These are phyloP conservation scores for Drosophila pseudotalamancana DNA, from an alignment of 2,888 invertebrate genomes.

Conservation along the genomic window DNA sequence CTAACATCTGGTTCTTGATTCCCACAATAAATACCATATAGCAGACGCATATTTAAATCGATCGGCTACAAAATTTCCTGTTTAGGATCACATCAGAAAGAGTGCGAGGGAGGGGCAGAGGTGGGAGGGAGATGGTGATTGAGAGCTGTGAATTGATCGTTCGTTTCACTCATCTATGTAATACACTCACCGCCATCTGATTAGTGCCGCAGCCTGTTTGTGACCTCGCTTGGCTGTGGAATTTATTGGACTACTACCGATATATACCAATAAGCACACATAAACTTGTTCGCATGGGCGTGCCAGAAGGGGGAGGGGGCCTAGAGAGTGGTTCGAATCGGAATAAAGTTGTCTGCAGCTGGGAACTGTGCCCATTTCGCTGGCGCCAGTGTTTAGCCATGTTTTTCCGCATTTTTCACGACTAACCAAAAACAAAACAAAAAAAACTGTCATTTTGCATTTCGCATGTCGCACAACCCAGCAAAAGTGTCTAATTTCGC, in stretches of 20 bases:
- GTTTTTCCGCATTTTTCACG: slow-evolving; percentile 67
- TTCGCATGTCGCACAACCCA: slow-evolving; percentile 45
- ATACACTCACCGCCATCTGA: slow-evolving; percentile 34
- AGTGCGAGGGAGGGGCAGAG: neutral
- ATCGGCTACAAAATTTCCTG: slow-evolving; percentile 56
- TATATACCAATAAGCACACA: slow-evolving; percentile 34
- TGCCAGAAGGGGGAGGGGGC: slow-evolving; percentile 4
- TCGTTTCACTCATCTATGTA: slow-evolving; percentile 40
- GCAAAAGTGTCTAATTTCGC: slow-evolving; percentile 78
- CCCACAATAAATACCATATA: slow-evolving; percentile 47
- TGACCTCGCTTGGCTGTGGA: slow-evolving; percentile 51
- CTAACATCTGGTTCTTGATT: slow-evolving; percentile 23
- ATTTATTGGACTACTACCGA: slow-evolving; percentile 58
- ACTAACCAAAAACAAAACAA: neutral
- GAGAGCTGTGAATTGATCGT: slow-evolving; percentile 30
- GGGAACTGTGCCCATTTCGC: slow-evolving; percentile 64
- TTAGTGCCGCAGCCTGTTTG: slow-evolving; percentile 54
- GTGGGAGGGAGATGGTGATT: neutral
- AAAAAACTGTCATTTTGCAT: slow-evolving; percentile 70
- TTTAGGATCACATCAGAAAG: slow-evolving; percentile 40
- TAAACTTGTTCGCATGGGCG: slow-evolving; percentile 47
- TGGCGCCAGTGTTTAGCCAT: slow-evolving; percentile 67
- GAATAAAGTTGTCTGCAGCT: slow-evolving; percentile 20
- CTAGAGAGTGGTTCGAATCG: slow-evolving; percentile 1
- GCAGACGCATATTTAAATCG: slow-evolving; percentile 46